phyloP scores from a whole-genome alignment of 2,113 vertebrate genomes.

The Spheniscus mendiculus region DNA sequence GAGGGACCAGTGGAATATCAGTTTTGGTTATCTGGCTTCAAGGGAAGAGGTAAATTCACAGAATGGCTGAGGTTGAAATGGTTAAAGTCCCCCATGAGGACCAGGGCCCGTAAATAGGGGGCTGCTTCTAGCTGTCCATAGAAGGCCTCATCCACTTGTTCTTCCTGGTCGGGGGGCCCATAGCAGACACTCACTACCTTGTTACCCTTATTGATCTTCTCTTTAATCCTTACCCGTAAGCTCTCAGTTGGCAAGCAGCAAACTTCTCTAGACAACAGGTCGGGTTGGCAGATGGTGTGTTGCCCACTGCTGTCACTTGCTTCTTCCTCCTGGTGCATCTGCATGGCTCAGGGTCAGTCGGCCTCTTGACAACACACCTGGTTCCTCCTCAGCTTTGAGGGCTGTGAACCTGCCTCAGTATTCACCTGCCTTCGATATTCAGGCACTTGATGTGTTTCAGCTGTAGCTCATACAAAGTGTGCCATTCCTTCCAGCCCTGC shows the following conservation, averaged over 20 bases:
- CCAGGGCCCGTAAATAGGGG: background rate
- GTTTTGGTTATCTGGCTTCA: background rate
- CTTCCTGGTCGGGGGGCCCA: background rate
- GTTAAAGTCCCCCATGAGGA: background rate
- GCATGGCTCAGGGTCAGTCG: rapidly evolving
- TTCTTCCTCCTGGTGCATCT: background rate
- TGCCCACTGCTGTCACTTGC: rapidly evolving
- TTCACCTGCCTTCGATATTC: background rate
- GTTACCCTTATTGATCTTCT: background rate
- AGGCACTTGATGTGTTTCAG: background rate
- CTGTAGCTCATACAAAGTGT: background rate
- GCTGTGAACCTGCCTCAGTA: background rate
- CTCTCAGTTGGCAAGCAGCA: background rate
- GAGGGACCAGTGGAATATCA: background rate
- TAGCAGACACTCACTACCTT: background rate
- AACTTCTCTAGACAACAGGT: background rate
- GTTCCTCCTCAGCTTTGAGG: background rate
- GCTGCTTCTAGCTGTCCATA: background rate
- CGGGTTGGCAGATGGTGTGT: background rate
- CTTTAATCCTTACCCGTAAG: background rate
- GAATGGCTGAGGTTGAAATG: background rate
- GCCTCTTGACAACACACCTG: background rate
- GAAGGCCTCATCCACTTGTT: background rate
- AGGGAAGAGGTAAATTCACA: background rate
- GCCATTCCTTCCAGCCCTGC: background rate